These are phyloP conservation scores for Bubo bubo DNA, from an alignment of 2,113 vertebrate genomes.

Conservation along the genomic window DNA sequence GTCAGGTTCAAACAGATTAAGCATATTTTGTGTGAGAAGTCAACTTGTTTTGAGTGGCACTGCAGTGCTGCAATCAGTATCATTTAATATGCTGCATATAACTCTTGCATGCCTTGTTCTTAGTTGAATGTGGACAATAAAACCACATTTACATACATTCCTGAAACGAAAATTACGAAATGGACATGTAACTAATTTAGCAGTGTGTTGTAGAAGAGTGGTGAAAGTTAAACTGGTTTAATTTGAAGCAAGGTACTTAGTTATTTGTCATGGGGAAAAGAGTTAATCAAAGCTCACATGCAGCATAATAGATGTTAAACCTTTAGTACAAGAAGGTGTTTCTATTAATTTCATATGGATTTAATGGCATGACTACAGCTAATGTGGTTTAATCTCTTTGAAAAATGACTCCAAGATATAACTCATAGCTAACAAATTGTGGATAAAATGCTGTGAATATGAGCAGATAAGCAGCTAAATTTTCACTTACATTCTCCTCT, in stretches of 20 bases:
- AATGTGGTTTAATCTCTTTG: background rate
- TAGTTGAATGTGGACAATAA: background rate
- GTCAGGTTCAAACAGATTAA: background rate
- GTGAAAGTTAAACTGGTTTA: background rate
- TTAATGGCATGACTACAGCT: background rate
- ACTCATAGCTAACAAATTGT: background rate
- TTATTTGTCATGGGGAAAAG: background rate
- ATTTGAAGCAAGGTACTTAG: background rate
- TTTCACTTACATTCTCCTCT: conserved; percentile 52
- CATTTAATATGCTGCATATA: background rate
- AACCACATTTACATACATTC: background rate
- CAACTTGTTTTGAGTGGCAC: background rate
- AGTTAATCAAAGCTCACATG: background rate
- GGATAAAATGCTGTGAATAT: conserved; percentile 19
- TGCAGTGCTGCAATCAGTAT: background rate
- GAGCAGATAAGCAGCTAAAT: conserved; percentile 40
- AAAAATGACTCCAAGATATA: conserved; percentile 11
- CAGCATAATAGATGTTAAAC: background rate
- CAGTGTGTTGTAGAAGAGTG: background rate
- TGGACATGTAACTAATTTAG: background rate
- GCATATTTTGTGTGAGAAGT: background rate
- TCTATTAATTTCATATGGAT: background rate
- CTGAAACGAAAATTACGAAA: background rate
- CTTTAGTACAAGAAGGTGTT: background rate
- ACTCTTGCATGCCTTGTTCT: background rate